These are phyloP conservation scores for Amphipyra tragopoginis DNA, from an alignment of 2,888 invertebrate species.

Conservation along the genomic window DNA sequence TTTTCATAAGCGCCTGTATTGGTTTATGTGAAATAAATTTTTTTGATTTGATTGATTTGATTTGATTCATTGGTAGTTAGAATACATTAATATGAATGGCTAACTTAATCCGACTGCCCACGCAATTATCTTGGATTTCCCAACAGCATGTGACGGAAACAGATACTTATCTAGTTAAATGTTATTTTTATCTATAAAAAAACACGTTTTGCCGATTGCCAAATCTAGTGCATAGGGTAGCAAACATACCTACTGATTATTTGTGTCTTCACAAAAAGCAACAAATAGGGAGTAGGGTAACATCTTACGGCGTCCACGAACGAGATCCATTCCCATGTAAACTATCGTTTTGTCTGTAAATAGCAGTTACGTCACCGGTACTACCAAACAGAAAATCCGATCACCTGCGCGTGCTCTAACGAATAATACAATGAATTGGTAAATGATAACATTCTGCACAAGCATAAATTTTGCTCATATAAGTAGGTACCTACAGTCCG, in stretches of 20 bases:
- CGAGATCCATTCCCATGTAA: conserved; percentile 1
- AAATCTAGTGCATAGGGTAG: conserved; percentile 27
- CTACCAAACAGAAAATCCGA: conserved; percentile 9
- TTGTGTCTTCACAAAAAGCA: no score
- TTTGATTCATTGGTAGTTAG: neutral
- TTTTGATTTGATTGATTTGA: no score
- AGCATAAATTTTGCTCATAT: no score
- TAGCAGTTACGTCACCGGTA: conserved; percentile 13
- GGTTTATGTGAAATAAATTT: no score
- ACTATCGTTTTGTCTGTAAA: conserved; percentile 4
- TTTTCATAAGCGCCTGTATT: no score
- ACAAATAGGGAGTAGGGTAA: no score
- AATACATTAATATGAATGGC: conserved; percentile 9
- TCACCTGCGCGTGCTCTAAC: conserved; percentile 16
- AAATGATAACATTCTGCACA: conserved; percentile 23
- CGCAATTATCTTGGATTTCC: conserved; percentile 19
- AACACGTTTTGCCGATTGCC: conserved; percentile 27
- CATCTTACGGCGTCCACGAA: no score
- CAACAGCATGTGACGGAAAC: conserved; percentile 17
- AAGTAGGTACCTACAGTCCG: neutral
- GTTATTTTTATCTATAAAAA: conserved; percentile 26
- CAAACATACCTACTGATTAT: neutral
- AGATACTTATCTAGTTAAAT: conserved; percentile 8
- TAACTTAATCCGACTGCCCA: neutral
- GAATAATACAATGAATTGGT: conserved; percentile 5